phyloP scores from a whole-genome alignment of 2,888 invertebrate genomes.

The Lasioglossum pauxillum region DNA sequence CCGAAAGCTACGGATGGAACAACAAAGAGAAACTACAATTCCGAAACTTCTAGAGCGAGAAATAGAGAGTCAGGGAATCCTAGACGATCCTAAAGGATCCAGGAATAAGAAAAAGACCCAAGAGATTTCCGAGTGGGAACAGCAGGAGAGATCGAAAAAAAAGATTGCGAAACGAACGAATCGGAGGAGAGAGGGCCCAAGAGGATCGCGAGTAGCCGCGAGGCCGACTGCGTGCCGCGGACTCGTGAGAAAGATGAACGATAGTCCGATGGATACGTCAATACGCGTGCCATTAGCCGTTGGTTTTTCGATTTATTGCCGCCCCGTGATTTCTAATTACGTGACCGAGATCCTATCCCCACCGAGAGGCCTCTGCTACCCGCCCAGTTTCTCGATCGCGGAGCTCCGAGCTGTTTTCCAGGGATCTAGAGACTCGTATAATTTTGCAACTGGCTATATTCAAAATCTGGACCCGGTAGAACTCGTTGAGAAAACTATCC shows the following conservation, averaged over 20 bases:
- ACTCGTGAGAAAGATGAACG: slow-evolving; percentile 79
- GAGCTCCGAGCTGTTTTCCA: not conserved
- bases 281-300: slow-evolving; percentile 75
- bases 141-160: not conserved
- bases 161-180: slow-evolving; percentile 9
- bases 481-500: not conserved
- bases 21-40: not conserved
- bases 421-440: not conserved
- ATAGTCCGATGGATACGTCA: slow-evolving; percentile 76
- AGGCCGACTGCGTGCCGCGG: slow-evolving; percentile 57
- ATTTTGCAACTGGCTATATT: not conserved
- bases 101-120: not conserved
- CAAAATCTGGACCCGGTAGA: not conserved
- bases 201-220: slow-evolving; percentile 62
- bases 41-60: not conserved
- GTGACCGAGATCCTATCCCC: slow-evolving; percentile 56
- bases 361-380: not conserved
- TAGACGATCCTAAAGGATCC: not conserved
- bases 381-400: not conserved
- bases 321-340: slow-evolving; percentile 77
- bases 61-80: not conserved
- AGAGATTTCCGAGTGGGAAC: not conserved
- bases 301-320: slow-evolving; percentile 73
- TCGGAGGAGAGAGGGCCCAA: not conserved
- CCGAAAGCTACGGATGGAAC: not conserved